These are phyloP conservation scores for Vicugna pacos DNA, from an alignment of 2,113 vertebrate species.

Conservation along the genomic window DNA sequence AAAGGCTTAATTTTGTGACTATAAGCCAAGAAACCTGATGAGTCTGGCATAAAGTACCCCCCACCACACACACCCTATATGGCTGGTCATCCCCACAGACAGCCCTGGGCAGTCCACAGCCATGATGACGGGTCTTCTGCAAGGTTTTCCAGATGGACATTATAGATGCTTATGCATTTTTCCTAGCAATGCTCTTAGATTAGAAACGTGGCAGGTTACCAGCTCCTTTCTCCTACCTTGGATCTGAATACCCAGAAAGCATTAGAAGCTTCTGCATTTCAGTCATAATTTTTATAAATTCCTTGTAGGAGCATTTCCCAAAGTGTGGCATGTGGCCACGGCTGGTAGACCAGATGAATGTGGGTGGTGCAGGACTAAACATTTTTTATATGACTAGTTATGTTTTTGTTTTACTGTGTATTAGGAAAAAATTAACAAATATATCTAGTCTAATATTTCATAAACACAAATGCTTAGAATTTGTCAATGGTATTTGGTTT, in stretches of 20 bases:
- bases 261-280: neutral
- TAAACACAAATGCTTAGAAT: neutral
- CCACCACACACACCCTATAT: no score
- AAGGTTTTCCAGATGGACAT: neutral
- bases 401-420: neutral
- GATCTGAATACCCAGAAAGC: neutral
- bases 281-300: neutral
- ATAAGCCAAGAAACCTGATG: neutral
- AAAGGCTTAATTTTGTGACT: neutral
- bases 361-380: neutral
- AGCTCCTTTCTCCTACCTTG: neutral
- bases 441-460: neutral
- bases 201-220: neutral
- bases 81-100: neutral
- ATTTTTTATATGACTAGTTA: neutral
- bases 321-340: neutral
- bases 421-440: neutral
- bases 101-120: neutral
- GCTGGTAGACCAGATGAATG: neutral
- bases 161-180: neutral
- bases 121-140: neutral
- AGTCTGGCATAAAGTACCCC: neutral
- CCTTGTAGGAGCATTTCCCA: neutral
- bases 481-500: neutral
- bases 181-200: neutral